Evolutionary conservation across 2,888 invertebrate genomes (phyloP).

Genomic region (Chesias legatella): DNA sequence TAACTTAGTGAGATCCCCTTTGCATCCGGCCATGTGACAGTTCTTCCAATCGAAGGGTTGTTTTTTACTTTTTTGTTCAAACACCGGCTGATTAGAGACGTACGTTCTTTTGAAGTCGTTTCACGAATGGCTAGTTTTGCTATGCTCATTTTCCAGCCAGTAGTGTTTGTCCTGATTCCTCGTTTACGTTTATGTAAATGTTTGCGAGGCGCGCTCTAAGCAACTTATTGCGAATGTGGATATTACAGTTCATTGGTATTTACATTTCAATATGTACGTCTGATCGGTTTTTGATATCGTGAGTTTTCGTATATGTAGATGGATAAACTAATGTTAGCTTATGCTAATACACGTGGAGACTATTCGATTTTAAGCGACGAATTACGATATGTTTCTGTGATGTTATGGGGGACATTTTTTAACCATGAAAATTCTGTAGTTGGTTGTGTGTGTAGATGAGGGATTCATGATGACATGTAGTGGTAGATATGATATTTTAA

Average conservation of each 20-base stretch:
- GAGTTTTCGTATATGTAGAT: constrained; percentile 14
- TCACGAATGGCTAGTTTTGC: constrained; percentile 56
- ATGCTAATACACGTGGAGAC: not conserved
- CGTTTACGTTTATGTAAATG: constrained; percentile 50
- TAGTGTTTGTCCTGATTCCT: constrained; percentile 55
- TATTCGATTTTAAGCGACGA: no score
- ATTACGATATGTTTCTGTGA: not conserved
- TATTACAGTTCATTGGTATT: constrained; percentile 31
- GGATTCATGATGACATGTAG: no score
- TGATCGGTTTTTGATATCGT: constrained; percentile 29
- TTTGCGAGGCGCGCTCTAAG: constrained; percentile 32
- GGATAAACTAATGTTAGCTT: not conserved
- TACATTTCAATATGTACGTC: constrained; percentile 31
- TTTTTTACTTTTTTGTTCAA: constrained; percentile 73
- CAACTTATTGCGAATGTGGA: constrained; percentile 31
- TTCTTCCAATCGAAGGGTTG: constrained; percentile 62
- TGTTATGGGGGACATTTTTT: no score
- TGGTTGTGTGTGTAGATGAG: no score
- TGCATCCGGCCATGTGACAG: constrained; percentile 79
- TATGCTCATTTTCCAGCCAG: constrained; percentile 49
- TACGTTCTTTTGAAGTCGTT: constrained; percentile 66
- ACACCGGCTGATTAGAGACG: constrained; percentile 75
- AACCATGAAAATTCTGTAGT: no score
- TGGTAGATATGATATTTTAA: no score
- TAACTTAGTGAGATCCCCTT: constrained; percentile 81